Conservation (phyloP, 2,888 invertebrate genomes). For the Steromphala cineraria region DNA sequence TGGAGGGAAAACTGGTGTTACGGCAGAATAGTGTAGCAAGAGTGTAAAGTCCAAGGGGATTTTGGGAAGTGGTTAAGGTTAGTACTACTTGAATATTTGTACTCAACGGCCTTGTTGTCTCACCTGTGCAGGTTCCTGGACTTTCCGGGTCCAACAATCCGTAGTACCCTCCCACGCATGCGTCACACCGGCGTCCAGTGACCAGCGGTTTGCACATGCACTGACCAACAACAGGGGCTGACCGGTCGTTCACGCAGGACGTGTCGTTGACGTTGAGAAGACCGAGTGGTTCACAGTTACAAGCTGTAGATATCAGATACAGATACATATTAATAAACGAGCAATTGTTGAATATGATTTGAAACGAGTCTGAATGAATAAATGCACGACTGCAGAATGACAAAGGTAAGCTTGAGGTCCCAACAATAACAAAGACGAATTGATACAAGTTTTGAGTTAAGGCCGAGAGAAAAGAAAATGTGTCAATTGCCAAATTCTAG, state of each 20-base stretch:
- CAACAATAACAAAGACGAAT: no score
- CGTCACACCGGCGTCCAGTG: conserved; percentile 48
- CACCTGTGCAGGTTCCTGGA: conserved; percentile 47
- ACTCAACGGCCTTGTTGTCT: conserved; percentile 1
- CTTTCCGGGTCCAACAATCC: conserved; percentile 42
- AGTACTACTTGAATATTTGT: not conserved
- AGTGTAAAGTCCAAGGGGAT: no score
- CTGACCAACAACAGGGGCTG: conserved; percentile 36
- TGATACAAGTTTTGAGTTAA: no score
- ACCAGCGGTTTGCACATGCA: conserved; percentile 49
- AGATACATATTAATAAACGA: not conserved
- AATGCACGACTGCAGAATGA: not conserved
- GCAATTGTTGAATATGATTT: not conserved
- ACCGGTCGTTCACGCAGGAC: conserved; percentile 19
- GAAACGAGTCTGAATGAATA: not conserved
- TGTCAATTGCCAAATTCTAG: no score
- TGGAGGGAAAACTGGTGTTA: no score
- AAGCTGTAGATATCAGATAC: conserved; percentile 26
- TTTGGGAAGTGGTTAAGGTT: not conserved
- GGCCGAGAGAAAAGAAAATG: no score
- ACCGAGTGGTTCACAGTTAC: conserved; percentile 48
- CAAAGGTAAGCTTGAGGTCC: no score
- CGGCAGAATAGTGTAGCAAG: no score
- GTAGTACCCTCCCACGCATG: conserved; percentile 43
- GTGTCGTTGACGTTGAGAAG: conserved; percentile 28